Percentiles rank a stretch among this genome's conserved stretches.
These are phyloP conservation scores for Oncorhynchus mykiss DNA, from an alignment of 2,113 vertebrate species.

Conservation along the genomic window DNA sequence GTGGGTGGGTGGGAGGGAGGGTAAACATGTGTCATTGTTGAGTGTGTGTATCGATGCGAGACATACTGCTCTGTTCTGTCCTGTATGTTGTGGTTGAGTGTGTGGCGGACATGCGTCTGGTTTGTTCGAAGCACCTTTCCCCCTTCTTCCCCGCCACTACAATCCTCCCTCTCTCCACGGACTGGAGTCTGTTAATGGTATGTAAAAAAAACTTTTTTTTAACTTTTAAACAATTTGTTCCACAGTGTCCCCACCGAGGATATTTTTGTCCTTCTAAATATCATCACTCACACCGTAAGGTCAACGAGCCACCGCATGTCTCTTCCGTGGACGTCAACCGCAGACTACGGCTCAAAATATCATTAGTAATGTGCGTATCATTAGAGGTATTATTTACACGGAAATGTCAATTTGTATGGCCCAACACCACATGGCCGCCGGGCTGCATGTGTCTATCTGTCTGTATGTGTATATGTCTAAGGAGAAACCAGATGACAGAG, in stretches of 20 bases:
- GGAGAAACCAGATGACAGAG: too few relatives aligned
- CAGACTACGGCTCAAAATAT: slow-evolving; percentile 42
- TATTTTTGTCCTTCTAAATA: slow-evolving; percentile 33
- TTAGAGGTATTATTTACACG: slow-evolving; percentile 44
- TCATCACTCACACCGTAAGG: slow-evolving; percentile 47
- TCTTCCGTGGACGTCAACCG: slow-evolving; percentile 40
- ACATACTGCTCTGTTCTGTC: too few relatives aligned
- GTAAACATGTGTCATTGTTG: not conserved
- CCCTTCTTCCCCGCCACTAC: too few relatives aligned
- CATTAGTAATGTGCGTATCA: slow-evolving; percentile 49
- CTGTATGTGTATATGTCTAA: too few relatives aligned
- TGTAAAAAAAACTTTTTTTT: not conserved
- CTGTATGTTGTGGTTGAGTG: too few relatives aligned
- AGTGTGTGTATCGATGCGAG: not conserved
- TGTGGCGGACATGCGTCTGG: too few relatives aligned
- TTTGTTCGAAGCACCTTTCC: too few relatives aligned
- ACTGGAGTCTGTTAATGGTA: not conserved
- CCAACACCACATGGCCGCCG: not conserved
- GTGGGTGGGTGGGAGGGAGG: not conserved
- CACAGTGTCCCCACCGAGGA: slow-evolving; percentile 4
- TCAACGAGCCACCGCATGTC: slow-evolving; percentile 45
- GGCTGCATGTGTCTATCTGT: too few relatives aligned
- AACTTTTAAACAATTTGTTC: not conserved
- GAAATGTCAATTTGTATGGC: slow-evolving; percentile 62
- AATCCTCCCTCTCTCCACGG: not conserved